Percentiles rank a stretch among this genome's conserved stretches.
phyloP scores from a whole-genome alignment of 2,888 invertebrate genomes.

The Neria commutata region DNA sequence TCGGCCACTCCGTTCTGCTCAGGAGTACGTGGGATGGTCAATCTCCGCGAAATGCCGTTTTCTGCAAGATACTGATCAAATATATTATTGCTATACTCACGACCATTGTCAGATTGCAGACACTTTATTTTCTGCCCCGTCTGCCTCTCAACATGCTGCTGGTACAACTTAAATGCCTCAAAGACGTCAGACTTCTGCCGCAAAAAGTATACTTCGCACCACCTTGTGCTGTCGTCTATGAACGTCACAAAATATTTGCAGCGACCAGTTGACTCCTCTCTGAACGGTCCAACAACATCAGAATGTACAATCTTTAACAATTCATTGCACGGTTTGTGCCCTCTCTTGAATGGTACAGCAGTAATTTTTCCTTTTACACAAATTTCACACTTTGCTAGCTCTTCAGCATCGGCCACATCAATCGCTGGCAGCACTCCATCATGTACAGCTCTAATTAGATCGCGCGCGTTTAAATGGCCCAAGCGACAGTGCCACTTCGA shows the following conservation, averaged over 20 bases:
- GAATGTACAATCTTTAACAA: conserved; percentile 15
- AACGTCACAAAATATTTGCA: conserved; percentile 22
- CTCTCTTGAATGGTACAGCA: too few relatives aligned
- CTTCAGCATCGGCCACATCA: too few relatives aligned
- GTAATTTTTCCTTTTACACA: too few relatives aligned
- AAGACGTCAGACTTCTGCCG: conserved; percentile 7
- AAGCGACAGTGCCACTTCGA: too few relatives aligned
- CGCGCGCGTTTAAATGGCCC: too few relatives aligned
- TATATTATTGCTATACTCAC: background rate
- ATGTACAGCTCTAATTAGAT: too few relatives aligned
- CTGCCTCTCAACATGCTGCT: background rate
- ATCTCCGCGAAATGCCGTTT: background rate
- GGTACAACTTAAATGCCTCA: background rate
- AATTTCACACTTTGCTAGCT: too few relatives aligned
- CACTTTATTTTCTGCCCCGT: background rate
- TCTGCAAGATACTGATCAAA: background rate
- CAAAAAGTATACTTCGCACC: conserved; percentile 14
- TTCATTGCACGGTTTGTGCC: too few relatives aligned
- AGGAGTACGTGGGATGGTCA: background rate
- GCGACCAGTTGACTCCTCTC: background rate
- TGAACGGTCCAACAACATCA: conserved; percentile 13
- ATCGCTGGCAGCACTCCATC: too few relatives aligned
- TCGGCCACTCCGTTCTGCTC: conserved; percentile 6
- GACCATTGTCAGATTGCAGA: conserved; percentile 2
- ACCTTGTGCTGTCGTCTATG: conserved; percentile 18